Percentiles rank a stretch among this genome's conserved stretches.
These are phyloP conservation scores for Lepidurus arcticus DNA, from an alignment of 1,140 invertebrate species.

Conservation along the genomic window DNA sequence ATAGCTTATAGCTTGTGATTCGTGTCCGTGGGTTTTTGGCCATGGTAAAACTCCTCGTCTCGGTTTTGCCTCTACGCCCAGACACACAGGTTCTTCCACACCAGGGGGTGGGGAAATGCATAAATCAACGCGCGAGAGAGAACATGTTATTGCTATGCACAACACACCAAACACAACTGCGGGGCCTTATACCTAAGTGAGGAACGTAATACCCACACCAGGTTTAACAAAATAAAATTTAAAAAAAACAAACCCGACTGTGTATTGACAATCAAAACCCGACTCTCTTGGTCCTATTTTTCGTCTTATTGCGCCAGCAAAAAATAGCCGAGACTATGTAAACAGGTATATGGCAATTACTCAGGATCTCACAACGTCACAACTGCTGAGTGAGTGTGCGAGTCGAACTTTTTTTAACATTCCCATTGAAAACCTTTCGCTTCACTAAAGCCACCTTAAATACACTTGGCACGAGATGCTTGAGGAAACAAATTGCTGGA, in stretches of 20 bases:
- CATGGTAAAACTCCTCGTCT: neutral
- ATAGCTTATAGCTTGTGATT: slow-evolving; percentile 7
- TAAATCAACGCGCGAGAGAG: slow-evolving; percentile 2
- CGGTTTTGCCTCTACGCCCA: neutral
- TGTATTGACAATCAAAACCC: neutral
- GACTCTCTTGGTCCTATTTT: no score
- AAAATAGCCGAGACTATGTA: no score
- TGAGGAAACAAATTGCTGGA: no score
- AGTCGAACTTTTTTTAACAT: no score
- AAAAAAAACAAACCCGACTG: neutral
- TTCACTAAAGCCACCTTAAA: no score
- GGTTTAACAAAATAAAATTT: neutral
- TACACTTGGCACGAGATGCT: no score
- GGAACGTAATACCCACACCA: neutral
- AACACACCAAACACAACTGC: neutral
- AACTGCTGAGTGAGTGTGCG: no score
- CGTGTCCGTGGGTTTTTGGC: neutral
- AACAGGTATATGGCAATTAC: no score
- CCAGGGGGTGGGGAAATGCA: slow-evolving; percentile 1
- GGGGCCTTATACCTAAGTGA: neutral
- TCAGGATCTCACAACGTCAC: no score
- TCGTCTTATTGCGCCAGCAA: no score
- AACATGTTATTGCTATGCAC: neutral
- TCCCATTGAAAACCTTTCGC: no score
- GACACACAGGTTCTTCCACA: neutral